phyloP scores from a whole-genome alignment of 2,888 invertebrate species.

The Selenia dentaria region DNA sequence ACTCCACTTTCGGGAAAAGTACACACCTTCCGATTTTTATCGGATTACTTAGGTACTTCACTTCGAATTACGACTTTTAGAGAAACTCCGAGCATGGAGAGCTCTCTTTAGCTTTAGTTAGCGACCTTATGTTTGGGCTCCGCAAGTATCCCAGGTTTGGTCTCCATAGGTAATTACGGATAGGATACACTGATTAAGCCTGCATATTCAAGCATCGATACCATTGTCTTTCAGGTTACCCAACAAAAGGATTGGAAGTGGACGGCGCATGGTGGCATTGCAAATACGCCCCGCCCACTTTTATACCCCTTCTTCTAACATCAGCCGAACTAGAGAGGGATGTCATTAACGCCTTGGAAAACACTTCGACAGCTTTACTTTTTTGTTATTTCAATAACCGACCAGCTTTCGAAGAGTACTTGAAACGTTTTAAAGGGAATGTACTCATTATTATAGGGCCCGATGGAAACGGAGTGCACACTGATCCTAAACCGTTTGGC shows the following conservation, averaged over 20 bases:
- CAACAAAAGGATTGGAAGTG: constrained; percentile 89
- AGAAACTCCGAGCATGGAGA: too few species aligned
- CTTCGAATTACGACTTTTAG: too few species aligned
- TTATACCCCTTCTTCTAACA: constrained; percentile 86
- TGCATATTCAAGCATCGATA: too few species aligned
- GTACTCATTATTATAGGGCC: constrained; percentile 91
- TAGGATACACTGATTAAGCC: too few species aligned
- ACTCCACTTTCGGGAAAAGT: too few species aligned
- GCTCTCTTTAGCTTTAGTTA: too few species aligned
- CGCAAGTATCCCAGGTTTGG: too few species aligned
- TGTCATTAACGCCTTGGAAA: constrained; percentile 61
- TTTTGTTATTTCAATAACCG: constrained; percentile 94
- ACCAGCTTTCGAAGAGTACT: constrained; percentile 87
- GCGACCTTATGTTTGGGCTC: too few species aligned
- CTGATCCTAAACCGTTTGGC: constrained; percentile 89
- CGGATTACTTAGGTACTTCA: too few species aligned
- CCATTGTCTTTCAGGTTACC: constrained; percentile 82
- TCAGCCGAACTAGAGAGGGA: constrained; percentile 62
- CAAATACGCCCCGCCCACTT: constrained; percentile 89
- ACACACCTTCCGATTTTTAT: too few species aligned
- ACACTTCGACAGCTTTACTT: constrained; percentile 84
- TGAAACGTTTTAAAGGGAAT: constrained; percentile 86
- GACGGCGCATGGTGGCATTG: constrained; percentile 93
- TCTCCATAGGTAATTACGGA: too few species aligned
- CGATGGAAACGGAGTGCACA: constrained; percentile 85